Conservation (phyloP, 2,888 invertebrate genomes). For the Agrypnus murinus region DNA sequence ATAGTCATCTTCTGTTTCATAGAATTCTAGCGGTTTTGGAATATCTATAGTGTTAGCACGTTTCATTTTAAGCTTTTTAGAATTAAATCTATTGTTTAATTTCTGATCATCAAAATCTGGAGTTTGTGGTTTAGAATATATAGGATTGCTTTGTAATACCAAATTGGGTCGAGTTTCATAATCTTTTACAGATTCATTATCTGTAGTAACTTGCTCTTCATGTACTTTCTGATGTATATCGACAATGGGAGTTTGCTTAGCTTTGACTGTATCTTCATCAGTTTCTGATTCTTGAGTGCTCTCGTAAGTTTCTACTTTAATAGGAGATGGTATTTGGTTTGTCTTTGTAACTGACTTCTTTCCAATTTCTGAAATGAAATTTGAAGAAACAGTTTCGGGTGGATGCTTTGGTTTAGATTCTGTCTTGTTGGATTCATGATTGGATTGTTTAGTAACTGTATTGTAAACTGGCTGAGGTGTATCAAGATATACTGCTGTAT, state of each 20-base stretch:
- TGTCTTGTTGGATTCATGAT: neutral
- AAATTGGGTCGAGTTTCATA: constrained; percentile 16
- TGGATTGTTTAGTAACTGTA: neutral
- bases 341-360: constrained; percentile 57
- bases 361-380: constrained; percentile 54
- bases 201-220: neutral
- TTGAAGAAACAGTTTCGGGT: constrained; percentile 59
- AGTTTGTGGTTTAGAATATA: constrained; percentile 60
- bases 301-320: constrained; percentile 39
- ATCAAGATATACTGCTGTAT: constrained; percentile 63
- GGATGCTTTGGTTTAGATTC: constrained; percentile 49
- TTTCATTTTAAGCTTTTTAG: constrained; percentile 86
- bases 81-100: constrained; percentile 72
- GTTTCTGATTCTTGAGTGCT: constrained; percentile 59
- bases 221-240: neutral
- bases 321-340: constrained; percentile 45
- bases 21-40: constrained; percentile 78
- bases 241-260: constrained; percentile 12
- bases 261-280: constrained; percentile 62
- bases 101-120: constrained; percentile 20
- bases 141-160: constrained; percentile 65
- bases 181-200: constrained; percentile 3
- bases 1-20: constrained; percentile 72
- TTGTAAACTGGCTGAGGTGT: constrained; percentile 50
- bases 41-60: constrained; percentile 93